Conservation (phyloP, 2,888 invertebrate genomes). For the Cantharis flavilabris region DNA sequence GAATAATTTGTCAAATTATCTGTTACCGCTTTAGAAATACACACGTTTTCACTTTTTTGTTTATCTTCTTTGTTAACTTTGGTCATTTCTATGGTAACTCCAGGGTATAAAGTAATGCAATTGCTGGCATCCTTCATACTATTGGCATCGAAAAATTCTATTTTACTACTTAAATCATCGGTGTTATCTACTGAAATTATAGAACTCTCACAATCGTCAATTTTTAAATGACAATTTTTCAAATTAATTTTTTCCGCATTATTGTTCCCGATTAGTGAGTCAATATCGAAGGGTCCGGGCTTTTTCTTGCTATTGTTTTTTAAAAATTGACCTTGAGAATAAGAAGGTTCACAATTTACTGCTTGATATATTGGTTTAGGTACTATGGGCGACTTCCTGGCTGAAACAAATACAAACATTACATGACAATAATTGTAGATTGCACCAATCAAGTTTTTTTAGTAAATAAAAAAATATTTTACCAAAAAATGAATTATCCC, state of each 20-base stretch:
- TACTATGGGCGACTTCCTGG: conserved; percentile 66
- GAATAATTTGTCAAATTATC: neutral
- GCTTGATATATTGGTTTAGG: conserved; percentile 41
- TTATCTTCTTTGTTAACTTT: conserved; percentile 20
- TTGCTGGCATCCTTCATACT: neutral
- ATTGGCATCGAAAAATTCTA: neutral
- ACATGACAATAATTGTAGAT: conserved; percentile 17
- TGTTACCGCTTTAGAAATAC: neutral
- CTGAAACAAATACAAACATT: conserved; percentile 59
- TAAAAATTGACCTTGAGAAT: conserved; percentile 35
- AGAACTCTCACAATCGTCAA: neutral
- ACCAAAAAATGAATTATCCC: conserved; percentile 52
- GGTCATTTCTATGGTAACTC: conserved; percentile 15
- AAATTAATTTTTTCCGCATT: neutral
- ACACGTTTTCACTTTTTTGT: neutral
- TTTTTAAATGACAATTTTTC: neutral
- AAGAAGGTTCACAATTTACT: conserved; percentile 23
- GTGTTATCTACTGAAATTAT: neutral
- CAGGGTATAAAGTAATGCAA: conserved; percentile 15
- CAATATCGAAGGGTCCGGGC: conserved; percentile 21
- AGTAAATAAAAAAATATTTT: conserved; percentile 28
- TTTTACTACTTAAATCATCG: conserved; percentile 5
- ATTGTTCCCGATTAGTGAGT: conserved; percentile 16
- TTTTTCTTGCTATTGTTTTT: conserved; percentile 29
- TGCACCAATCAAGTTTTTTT: neutral